Evolutionary conservation across 2,797 vertebrate genomes (phyloP).

Genomic region (Lepus townsendii): DNA sequence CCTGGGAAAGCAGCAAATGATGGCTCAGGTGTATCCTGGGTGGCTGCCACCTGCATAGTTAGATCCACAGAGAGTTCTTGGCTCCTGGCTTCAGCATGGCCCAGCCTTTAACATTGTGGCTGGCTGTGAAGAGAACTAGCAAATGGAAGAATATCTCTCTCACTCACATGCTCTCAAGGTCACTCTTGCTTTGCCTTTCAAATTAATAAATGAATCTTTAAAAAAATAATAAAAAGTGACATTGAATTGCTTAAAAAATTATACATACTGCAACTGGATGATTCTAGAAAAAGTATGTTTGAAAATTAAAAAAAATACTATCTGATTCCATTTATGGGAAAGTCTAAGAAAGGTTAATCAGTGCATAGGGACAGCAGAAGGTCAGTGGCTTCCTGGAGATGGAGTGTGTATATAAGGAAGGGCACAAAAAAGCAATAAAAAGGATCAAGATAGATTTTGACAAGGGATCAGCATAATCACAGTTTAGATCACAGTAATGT

Average conservation of each 20-base stretch:
- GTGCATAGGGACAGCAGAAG: neutral
- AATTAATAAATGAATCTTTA: too few species aligned
- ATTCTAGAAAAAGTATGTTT: neutral
- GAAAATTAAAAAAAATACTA: neutral
- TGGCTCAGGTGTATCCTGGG: too few species aligned
- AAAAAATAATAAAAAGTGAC: too few species aligned
- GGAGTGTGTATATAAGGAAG: neutral
- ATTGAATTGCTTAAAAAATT: neutral
- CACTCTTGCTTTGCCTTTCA: too few species aligned
- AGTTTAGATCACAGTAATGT: neutral
- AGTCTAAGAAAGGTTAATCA: neutral
- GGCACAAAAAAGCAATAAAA: neutral
- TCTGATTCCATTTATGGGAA: neutral
- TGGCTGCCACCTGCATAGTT: too few species aligned
- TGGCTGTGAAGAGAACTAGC: too few species aligned
- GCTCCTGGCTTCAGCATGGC: too few species aligned
- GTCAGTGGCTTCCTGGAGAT: neutral
- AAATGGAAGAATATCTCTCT: too few species aligned
- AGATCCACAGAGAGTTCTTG: too few species aligned
- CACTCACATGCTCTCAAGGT: too few species aligned
- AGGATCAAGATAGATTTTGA: neutral
- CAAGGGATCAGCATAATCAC: accelerated
- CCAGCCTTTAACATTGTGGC: too few species aligned
- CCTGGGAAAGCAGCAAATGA: too few species aligned
- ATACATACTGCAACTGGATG: neutral